These are phyloP conservation scores for Pangasius djambal DNA, from an alignment of 2,797 vertebrate species.

Conservation along the genomic window DNA sequence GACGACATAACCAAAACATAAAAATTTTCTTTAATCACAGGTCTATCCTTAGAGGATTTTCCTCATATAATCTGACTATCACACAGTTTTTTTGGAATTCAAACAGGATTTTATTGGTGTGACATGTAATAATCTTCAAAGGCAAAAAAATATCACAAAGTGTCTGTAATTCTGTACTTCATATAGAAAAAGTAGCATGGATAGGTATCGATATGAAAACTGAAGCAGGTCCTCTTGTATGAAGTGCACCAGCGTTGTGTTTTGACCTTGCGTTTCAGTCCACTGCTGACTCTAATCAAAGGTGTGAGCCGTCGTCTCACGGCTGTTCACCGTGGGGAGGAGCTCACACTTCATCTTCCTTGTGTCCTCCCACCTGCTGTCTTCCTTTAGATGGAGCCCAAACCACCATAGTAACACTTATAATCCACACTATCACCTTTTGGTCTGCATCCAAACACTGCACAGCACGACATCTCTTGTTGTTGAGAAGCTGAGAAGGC, in stretches of 20 bases:
- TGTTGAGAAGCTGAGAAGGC: neutral
- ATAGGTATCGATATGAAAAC: neutral
- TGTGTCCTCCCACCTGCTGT: constrained; percentile 21
- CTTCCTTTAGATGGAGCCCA: constrained; percentile 14
- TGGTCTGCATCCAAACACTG: neutral
- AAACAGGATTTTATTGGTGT: neutral
- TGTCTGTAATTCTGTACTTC: neutral
- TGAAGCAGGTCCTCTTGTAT: neutral
- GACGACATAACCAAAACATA: neutral
- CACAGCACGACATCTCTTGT: constrained; percentile 7
- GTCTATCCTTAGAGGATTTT: neutral
- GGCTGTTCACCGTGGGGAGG: constrained; percentile 39
- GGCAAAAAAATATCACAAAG: neutral
- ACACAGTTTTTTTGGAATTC: neutral
- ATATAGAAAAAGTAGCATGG: neutral
- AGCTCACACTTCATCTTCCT: constrained; percentile 39
- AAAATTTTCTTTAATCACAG: neutral
- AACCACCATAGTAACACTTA: neutral
- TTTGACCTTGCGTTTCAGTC: constrained; percentile 50
- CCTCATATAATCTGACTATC: neutral
- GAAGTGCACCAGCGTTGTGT: neutral
- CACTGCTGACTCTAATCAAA: constrained; percentile 53
- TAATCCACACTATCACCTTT: neutral
- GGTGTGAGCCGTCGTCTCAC: constrained; percentile 48
- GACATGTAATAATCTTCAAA: neutral